Conservation (phyloP, 2,888 invertebrate species). For the Cheilosia pagana region DNA sequence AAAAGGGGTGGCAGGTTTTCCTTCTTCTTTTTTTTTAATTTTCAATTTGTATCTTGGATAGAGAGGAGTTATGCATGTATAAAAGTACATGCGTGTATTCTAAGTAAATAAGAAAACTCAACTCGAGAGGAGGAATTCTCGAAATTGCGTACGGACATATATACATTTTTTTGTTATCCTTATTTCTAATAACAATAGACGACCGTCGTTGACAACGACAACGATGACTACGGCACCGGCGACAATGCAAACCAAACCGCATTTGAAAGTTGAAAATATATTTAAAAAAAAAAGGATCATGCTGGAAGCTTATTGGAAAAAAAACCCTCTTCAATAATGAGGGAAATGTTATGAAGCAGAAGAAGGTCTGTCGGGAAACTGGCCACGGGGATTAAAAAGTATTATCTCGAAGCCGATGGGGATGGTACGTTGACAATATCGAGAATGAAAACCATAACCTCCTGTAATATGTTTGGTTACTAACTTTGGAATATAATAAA, state of each 20-base stretch:
- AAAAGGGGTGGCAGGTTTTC: constrained; percentile 54
- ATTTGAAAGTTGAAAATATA: constrained; percentile 52
- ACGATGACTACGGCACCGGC: constrained; percentile 33
- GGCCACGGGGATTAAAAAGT: constrained; percentile 43
- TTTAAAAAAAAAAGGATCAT: constrained; percentile 40
- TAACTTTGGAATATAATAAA: too few species aligned
- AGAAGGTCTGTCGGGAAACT: constrained; percentile 24
- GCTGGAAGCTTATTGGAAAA: constrained; percentile 43
- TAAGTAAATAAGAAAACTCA: constrained; percentile 58
- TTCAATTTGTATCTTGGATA: constrained; percentile 61
- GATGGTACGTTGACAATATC: not conserved
- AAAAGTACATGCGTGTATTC: constrained; percentile 12
- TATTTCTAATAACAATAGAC: constrained; percentile 57
- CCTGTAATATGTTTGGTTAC: too few species aligned
- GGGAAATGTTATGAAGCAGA: constrained; percentile 27
- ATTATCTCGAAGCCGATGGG: constrained; percentile 12
- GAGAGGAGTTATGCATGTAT: constrained; percentile 21
- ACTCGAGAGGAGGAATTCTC: constrained; percentile 28
- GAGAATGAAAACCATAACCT: not conserved
- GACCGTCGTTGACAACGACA: constrained; percentile 52
- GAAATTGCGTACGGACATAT: constrained; percentile 40
- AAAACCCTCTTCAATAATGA: constrained; percentile 34
- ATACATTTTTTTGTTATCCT: constrained; percentile 32
- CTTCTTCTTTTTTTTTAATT: constrained; percentile 51
- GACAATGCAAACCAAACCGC: constrained; percentile 56